These are phyloP conservation scores for Drosophila multiciliata DNA, from an alignment of 2,888 invertebrate species.

Conservation along the genomic window DNA sequence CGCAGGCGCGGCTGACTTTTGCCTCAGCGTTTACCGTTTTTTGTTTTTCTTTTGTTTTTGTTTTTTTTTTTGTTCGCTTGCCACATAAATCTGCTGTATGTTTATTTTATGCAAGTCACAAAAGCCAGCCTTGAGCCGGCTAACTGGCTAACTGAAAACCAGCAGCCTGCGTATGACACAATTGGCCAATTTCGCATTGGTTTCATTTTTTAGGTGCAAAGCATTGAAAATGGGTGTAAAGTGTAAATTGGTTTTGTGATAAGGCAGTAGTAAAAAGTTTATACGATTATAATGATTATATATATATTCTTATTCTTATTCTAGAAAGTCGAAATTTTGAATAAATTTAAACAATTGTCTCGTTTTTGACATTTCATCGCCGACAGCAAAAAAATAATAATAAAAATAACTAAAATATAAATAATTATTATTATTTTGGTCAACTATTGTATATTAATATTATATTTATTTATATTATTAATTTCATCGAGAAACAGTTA, in stretches of 20 bases:
- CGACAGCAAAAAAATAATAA: too few relatives aligned
- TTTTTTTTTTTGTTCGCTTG: constrained; percentile 42
- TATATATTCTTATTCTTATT: neutral
- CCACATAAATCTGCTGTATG: constrained; percentile 66
- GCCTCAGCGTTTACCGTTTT: constrained; percentile 46
- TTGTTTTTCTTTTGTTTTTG: constrained; percentile 30
- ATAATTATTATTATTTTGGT: too few relatives aligned
- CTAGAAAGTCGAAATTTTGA: neutral
- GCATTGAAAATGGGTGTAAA: neutral
- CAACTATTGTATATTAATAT: too few relatives aligned
- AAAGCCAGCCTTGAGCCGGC: constrained; percentile 61
- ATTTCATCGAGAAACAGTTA: too few relatives aligned
- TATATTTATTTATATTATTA: too few relatives aligned
- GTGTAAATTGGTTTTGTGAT: neutral
- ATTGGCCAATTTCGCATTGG: constrained; percentile 30
- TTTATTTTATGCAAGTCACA: constrained; percentile 44
- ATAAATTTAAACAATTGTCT: too few relatives aligned
- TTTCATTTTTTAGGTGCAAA: constrained; percentile 6
- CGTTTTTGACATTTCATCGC: too few relatives aligned
- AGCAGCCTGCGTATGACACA: constrained; percentile 45
- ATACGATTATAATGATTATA: neutral
- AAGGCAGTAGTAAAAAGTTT: neutral
- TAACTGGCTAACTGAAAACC: neutral
- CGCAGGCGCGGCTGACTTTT: constrained; percentile 72
- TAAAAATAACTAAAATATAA: too few relatives aligned